Evolutionary conservation across 1,140 invertebrate genomes (phyloP).

Genomic region (Spodoptera frugiperda): DNA sequence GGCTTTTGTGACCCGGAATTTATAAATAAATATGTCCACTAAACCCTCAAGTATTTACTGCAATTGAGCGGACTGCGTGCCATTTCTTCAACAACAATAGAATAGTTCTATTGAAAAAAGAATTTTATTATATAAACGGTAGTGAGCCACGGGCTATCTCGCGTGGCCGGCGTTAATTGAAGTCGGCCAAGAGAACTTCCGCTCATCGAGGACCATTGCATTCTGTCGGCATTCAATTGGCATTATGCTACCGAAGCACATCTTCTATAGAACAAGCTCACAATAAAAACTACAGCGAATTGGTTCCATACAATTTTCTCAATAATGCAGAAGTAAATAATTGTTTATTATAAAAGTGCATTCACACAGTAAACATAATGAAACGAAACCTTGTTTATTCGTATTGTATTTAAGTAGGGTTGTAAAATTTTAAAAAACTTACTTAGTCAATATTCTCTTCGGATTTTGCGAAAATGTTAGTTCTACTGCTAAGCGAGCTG

Average conservation of each 20-base stretch:
- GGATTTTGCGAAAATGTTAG: not conserved
- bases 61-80: not conserved
- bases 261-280: not conserved
- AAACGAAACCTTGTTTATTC: no score
- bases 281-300: no score
- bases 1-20: no score
- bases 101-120: not conserved
- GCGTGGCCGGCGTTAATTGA: slow-evolving; percentile 26
- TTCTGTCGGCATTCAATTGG: slow-evolving; percentile 33
- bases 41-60: not conserved
- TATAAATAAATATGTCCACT: no score
- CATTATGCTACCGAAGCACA: not conserved
- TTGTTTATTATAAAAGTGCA: no score
- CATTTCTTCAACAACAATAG: slow-evolving; percentile 6
- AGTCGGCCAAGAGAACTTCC: not conserved
- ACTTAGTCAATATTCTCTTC: no score
- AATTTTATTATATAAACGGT: slow-evolving; percentile 1
- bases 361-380: no score
- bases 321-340: no score
- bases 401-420: no score
- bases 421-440: no score
- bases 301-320: no score
- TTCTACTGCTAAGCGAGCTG: no score
- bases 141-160: not conserved
- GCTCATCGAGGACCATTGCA: slow-evolving; percentile 6